These are phyloP conservation scores for Poecilia latipinna DNA, from an alignment of 2,113 vertebrate genomes.

Conservation along the genomic window DNA sequence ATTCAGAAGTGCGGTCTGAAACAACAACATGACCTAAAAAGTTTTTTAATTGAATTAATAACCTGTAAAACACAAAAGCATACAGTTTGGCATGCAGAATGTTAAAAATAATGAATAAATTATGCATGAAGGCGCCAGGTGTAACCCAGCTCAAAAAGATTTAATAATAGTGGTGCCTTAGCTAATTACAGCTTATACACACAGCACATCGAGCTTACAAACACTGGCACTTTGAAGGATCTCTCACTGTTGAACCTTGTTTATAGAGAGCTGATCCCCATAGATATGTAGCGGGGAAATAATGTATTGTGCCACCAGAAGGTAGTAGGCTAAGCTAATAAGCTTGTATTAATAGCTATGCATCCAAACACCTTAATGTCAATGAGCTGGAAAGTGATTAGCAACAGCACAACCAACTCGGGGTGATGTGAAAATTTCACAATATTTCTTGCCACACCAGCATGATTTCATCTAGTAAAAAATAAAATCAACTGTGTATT, in stretches of 20 bases:
- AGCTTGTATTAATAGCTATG: background rate
- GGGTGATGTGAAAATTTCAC: background rate
- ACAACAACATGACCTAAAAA: too few relatives aligned
- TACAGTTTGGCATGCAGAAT: too few relatives aligned
- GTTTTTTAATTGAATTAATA: too few relatives aligned
- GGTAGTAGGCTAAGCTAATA: background rate
- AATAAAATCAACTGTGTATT: too few relatives aligned
- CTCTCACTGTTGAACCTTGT: background rate
- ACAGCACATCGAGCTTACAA: background rate
- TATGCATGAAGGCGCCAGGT: too few relatives aligned
- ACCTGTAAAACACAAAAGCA: too few relatives aligned
- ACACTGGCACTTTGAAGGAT: background rate
- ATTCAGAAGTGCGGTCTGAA: too few relatives aligned
- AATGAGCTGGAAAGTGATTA: background rate
- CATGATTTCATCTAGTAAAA: too few relatives aligned
- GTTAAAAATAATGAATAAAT: too few relatives aligned
- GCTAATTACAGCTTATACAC: background rate
- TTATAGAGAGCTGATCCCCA: background rate
- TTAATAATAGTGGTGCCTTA: background rate
- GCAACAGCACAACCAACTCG: background rate
- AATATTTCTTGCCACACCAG: background rate
- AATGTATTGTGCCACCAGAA: background rate
- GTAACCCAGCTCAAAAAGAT: background rate
- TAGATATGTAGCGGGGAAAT: background rate
- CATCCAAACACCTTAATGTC: background rate